Base-by-base conservation (phyloP, 2,797 vertebrate species). In the Crenuchus spilurus region DNA sequence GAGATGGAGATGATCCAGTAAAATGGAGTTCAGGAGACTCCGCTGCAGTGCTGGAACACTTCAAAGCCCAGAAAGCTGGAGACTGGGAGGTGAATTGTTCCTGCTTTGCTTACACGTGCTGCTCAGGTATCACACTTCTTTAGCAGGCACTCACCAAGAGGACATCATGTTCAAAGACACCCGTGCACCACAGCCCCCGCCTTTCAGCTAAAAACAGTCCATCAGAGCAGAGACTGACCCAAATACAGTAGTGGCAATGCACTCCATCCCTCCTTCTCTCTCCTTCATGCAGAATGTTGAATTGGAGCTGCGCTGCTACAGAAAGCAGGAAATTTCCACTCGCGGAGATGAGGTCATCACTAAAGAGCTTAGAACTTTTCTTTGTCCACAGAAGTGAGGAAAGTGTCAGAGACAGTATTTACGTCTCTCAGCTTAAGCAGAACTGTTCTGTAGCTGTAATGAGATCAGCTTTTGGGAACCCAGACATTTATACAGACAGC, bases 151-250 rank as follows among this genome's bases (percentile, higher is more conserved):
- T 33, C 57, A 60, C n/a, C 57, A 26, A 3, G 31, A 63, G 39
- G 39, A 44, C 60, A 13, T 14, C 60, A 28, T 44, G 39, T 63
- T 63, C 60, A 63, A 44, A 44, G 60, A 28, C 60, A 61, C 31
- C 18, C 42, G 60, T 14, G 7, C 39, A 44, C 14, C 39, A 63
- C 60, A 30, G 60, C 37, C 60, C 60, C 60, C 60, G 18, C 57
- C 90, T 89, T 85, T 61, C 83, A 77, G 86, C 88, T 92, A 92
- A 91, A 81, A 92, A 88, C 84, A 86, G 86, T 89, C 87, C 85
- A 83, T 83, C 86, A 87, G 87, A 88, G 83, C 88, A 85, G 87
- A 81, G 84, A 85, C 85, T 89, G 87, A 91, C 89, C 90, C 90
- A 92, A 84, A 92, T 92, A 68, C 70, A 73, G 26, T 57, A 30